Base-by-base conservation (phyloP, 37 sponge, comb jelly and placozoan genomes). In the Aplysina aerophoba region DNA sequence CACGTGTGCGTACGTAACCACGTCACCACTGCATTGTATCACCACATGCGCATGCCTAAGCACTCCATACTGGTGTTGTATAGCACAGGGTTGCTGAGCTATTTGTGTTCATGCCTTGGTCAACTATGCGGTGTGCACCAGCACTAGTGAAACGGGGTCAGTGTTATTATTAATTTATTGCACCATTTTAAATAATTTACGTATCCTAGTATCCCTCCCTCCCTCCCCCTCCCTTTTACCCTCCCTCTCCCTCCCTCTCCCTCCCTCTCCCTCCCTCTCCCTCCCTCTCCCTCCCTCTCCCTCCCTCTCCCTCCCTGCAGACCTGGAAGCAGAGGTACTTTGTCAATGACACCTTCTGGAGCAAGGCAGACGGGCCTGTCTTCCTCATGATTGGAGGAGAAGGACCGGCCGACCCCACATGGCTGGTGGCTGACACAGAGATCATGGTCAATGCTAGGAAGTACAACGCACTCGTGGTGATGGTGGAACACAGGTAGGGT, bases 361-460 rank as follows among this genome's bases (percentile, higher is more conserved):
- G 86, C 16, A 17, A 16, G 19, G 72, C 72, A 25, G 74, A 22
- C 28, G 96, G 96, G 0, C 96, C 96, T 19, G 92, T 96, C 44
- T 96, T 96, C 77, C 87, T 96, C n/a, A 68, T 91, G 92, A 81
- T 96, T 20, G 94, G 92, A 25, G 96, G 96, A 22, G 96, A 96
- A 58, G 96, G 96, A 0, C 81, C 87, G 17, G 89, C 91, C 0
- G 40, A 84, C 27, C 95, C 95, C 0, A 53, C 37, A 0, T 96
- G 96, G 96, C 79, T 88, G 24, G 87, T 73, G 17, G 84, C 83
- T 2, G 90, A 90, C 83, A 86, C 91, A 0, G 89, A 91, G 54
- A 87, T 90, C 33, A 89, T 91, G 88, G 62, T 64, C 15, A 74
- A 88, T 40, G 96, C 96, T 4, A 44, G 64, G 73, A 88, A 88